These are phyloP conservation scores for Dascyllus trimaculatus DNA, from an alignment of 2,113 vertebrate species.

Conservation along the genomic window DNA sequence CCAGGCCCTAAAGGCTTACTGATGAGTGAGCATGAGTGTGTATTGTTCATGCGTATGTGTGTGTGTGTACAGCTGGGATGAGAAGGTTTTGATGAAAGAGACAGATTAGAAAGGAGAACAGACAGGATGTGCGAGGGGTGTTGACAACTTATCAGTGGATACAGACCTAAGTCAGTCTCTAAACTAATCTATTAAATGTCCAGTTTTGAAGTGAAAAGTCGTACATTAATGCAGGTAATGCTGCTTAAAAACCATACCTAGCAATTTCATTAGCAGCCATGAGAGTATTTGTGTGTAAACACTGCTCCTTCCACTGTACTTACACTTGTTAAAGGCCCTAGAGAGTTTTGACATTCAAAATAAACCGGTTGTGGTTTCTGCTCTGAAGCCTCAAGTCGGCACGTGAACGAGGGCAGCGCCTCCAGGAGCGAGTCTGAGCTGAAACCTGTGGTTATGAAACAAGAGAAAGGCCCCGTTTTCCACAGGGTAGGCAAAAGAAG, in stretches of 20 bases:
- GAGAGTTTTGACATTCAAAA: slow-evolving; percentile 55
- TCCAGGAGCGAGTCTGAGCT: slow-evolving; percentile 31
- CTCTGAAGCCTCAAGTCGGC: slow-evolving; percentile 35
- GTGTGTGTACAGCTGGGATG: slow-evolving; percentile 22
- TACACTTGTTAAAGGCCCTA: slow-evolving; percentile 29
- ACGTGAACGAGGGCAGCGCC: slow-evolving; percentile 62
- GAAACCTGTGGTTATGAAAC: slow-evolving; percentile 63
- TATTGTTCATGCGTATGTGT: slow-evolving; percentile 11
- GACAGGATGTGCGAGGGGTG: slow-evolving; percentile 62
- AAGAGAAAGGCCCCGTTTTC: slow-evolving; percentile 49
- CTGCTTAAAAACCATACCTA: not conserved
- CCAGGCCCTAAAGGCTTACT: slow-evolving; percentile 38
- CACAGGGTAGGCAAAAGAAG: slow-evolving; percentile 38
- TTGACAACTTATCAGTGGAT: slow-evolving; percentile 42
- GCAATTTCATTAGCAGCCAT: not conserved
- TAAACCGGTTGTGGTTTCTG: slow-evolving; percentile 50
- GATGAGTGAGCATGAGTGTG: slow-evolving; percentile 45
- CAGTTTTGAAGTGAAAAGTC: not conserved
- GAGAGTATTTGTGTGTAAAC: slow-evolving; percentile 21
- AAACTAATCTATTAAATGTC: slow-evolving; percentile 17
- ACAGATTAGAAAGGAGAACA: slow-evolving; percentile 57
- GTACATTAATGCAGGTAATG: not conserved
- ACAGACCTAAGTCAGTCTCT: slow-evolving; percentile 24
- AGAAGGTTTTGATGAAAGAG: slow-evolving; percentile 56
- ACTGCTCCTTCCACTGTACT: slow-evolving; percentile 3